A percentile compares a stretch with the other conserved stretches of the same genome.
Conservation (phyloP, 2,888 invertebrate genomes). For the Microplitis manilae region DNA sequence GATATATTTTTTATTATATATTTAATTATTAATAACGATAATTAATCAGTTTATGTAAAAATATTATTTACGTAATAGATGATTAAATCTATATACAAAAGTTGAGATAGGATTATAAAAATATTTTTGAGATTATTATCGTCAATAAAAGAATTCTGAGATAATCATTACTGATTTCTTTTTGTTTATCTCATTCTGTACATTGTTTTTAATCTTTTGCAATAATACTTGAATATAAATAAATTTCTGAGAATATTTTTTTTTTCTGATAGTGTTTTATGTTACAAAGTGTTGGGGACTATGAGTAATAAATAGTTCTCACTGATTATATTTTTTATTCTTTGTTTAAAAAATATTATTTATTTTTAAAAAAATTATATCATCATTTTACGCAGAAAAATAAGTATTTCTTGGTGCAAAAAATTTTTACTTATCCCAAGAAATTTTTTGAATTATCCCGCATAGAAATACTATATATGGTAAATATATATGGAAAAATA, state of each 20-base stretch:
- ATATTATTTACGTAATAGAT: neutral
- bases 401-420: neutral
- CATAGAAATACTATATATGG: too few relatives aligned
- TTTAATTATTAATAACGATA: constrained; percentile 5
- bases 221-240: neutral
- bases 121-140: neutral
- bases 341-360: neutral
- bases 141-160: neutral
- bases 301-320: neutral
- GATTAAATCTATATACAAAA: neutral
- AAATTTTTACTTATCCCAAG: neutral
- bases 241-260: neutral
- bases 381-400: neutral
- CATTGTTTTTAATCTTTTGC: neutral
- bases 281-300: neutral
- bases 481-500: too few relatives aligned
- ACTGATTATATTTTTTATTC: neutral
- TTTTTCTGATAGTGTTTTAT: neutral
- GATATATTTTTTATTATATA: neutral
- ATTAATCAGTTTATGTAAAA: constrained; percentile 20
- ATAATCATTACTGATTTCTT: neutral
- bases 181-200: neutral
- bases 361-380: neutral
- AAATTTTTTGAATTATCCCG: too few relatives aligned
- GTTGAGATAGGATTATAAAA: neutral